Evolutionary conservation across 2,888 invertebrate genomes (phyloP), one percentile per base, ranked within the genome.

Genomic region (Habroteleia sp.): DNA sequence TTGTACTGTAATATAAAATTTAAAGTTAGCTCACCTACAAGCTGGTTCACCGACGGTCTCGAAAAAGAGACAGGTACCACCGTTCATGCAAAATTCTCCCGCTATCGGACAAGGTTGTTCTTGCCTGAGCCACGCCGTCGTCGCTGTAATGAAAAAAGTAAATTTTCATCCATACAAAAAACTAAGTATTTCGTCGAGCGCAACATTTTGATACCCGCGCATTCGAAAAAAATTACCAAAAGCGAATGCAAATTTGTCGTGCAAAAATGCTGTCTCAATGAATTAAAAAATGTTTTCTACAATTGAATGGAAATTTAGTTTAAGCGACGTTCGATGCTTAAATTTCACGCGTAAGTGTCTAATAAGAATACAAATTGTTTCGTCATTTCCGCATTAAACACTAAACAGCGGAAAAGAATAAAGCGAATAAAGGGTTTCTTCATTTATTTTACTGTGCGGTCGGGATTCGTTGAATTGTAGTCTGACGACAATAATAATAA

Each of bases 21-120:
- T 41, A 25, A 66, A 74, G 11, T 37, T 48, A 65, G 93, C 94
- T 94, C 90, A 96, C 96, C 93, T 93, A 94, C 96, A 96, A 89
- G 93, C 94, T 88, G 93, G 92, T 90, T 94, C 94, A 88, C 92
- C 92, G 85, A 96, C 93, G 83, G 93, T 92, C 89, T 93, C 92
- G 89, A 94, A 94, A 90, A 93, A 93, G 89, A 93, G 92, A 90
- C 97, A 97, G 80, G 93, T 94, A 88, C 96, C 96, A 84, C 95
- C 95, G 89, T 96, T 96, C 89, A 95, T 92, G 90, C 96, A 97
- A 90, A 93, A 96, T 80, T 92, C 92, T 80, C 93, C 91, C 80
- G 91, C 89, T 90, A 92, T 92, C 73, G 93, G 93, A 89, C 93
- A 93, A 77, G 92, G 91, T 78, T 91, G 91, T 81, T 92, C 93